Evolutionary conservation across 1,140 invertebrate genomes (phyloP).

Genomic region (Andrena cerasifolii): DNA sequence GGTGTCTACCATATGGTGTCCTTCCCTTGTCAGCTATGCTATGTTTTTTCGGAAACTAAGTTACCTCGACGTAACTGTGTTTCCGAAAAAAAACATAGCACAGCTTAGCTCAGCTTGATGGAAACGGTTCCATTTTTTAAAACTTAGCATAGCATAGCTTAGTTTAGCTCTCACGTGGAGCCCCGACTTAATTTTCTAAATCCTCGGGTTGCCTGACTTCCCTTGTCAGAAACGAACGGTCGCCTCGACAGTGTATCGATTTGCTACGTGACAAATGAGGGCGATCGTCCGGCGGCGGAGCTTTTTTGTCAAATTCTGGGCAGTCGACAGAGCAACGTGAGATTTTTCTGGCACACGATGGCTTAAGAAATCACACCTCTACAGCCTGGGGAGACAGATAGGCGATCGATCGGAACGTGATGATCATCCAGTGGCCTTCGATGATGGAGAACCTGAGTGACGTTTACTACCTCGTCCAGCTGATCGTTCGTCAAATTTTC

Average conservation of each 20-base stretch:
- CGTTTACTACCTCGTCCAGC: constrained; percentile 60
- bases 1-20: no score
- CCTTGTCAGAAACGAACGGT: no score
- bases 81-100: no score
- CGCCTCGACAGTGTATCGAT: background rate
- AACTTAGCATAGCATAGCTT: no score
- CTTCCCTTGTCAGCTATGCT: no score
- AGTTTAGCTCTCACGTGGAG: no score
- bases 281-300: background rate
- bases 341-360: constrained; percentile 24
- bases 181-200: no score
- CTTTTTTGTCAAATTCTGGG: constrained; percentile 42
- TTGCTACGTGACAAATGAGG: constrained; percentile 32
- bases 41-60: no score
- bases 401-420: background rate
- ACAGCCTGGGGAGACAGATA: background rate
- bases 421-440: constrained; percentile 14
- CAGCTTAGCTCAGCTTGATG: no score
- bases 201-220: no score
- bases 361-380: constrained; percentile 18
- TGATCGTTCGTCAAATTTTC: constrained; percentile 62
- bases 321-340: constrained; percentile 3
- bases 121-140: no score
- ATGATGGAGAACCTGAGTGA: constrained; percentile 66
- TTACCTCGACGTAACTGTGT: no score